These are phyloP conservation scores for Coregonus sp. DNA, from an alignment of 2,797 vertebrate genomes.

Conservation along the genomic window DNA sequence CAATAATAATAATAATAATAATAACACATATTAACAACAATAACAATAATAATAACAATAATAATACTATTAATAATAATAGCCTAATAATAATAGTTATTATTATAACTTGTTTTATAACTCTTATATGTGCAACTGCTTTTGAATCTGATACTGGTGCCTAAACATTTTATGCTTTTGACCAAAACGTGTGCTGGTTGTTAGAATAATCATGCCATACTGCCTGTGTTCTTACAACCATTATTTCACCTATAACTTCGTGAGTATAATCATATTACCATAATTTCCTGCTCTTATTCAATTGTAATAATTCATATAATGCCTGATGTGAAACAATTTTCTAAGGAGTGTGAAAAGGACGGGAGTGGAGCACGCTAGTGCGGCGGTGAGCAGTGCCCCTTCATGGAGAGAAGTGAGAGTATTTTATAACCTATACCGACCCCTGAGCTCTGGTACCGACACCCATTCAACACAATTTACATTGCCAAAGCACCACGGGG, in stretches of 20 bases:
- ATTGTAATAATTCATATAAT: slow-evolving; percentile 28
- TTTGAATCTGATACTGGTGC: neutral
- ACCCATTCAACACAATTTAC: slow-evolving; percentile 21
- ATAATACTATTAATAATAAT: neutral
- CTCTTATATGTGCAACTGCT: neutral
- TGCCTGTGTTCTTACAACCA: slow-evolving; percentile 16
- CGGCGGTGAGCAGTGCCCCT: slow-evolving; percentile 58
- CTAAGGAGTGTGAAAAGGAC: slow-evolving; percentile 11
- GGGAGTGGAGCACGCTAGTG: slow-evolving; percentile 6
- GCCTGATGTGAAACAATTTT: neutral
- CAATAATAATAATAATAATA: neutral
- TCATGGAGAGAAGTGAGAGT: slow-evolving; percentile 37
- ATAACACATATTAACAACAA: neutral
- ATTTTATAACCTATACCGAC: slow-evolving; percentile 11
- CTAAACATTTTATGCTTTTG: neutral
- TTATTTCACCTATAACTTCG: slow-evolving; percentile 22
- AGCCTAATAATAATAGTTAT: neutral
- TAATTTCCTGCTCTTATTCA: slow-evolving; percentile 24
- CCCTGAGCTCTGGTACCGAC: slow-evolving; percentile 39
- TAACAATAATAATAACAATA: neutral
- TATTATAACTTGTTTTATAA: neutral
- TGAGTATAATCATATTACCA: slow-evolving; percentile 35
- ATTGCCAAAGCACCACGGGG: slow-evolving; percentile 4
- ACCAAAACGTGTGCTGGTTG: neutral
- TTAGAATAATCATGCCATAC: neutral